phyloP scores from a whole-genome alignment of 2,888 invertebrate species.

The Reticulitermes lucifugus region DNA sequence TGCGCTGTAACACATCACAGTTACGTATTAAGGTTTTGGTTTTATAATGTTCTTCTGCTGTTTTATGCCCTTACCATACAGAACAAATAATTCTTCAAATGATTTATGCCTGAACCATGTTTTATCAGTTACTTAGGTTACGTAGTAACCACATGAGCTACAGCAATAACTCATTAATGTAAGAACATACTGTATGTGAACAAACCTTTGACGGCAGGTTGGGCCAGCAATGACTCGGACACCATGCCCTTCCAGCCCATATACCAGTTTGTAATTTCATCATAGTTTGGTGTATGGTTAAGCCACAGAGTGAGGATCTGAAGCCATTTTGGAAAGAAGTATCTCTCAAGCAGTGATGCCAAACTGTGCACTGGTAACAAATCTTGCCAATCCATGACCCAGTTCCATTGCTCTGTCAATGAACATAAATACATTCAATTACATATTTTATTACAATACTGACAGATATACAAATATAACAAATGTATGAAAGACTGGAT shows the following conservation, averaged over 20 bases:
- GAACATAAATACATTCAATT: too few species aligned
- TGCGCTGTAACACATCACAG: too few species aligned
- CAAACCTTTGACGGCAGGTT: conserved; percentile 69
- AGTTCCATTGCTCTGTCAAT: conserved; percentile 85
- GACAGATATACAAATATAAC: too few species aligned
- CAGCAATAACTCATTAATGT: neutral
- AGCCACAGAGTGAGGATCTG: conserved; percentile 90
- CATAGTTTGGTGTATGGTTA: conserved; percentile 88
- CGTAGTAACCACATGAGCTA: neutral
- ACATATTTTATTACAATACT: too few species aligned
- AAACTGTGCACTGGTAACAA: conserved; percentile 82
- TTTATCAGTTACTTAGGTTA: too few species aligned
- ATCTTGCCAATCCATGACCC: conserved; percentile 95
- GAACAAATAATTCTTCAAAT: too few species aligned
- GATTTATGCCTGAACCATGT: too few species aligned
- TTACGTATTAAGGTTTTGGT: too few species aligned
- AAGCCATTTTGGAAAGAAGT: conserved; percentile 94
- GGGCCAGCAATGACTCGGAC: conserved; percentile 65
- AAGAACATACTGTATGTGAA: neutral
- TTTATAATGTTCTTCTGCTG: too few species aligned
- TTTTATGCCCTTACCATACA: too few species aligned
- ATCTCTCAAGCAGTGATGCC: conserved; percentile 84
- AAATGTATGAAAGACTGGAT: too few species aligned
- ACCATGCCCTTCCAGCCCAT: conserved; percentile 71
- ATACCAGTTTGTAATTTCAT: conserved; percentile 92